phyloP scores from a whole-genome alignment of 2,888 invertebrate genomes.

The Eupelmus urozonus region DNA sequence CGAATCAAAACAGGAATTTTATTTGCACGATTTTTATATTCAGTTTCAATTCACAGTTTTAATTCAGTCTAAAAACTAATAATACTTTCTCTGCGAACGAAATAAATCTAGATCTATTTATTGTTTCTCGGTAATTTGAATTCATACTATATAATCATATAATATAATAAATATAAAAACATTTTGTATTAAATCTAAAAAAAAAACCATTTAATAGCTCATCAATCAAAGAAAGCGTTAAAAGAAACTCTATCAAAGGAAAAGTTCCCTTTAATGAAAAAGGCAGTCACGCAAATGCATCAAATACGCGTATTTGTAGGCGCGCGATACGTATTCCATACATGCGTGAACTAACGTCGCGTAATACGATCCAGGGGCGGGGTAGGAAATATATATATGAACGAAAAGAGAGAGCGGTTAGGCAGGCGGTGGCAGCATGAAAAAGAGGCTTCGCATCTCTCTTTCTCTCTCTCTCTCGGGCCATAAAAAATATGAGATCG shows the following conservation, averaged over 20 bases:
- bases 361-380: conserved; percentile 58
- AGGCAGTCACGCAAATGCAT: conserved; percentile 4
- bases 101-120: too few species aligned
- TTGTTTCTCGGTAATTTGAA: too few species aligned
- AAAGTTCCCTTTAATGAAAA: conserved; percentile 7
- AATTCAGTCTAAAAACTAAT: too few species aligned
- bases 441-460: conserved; percentile 55
- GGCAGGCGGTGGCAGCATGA: conserved; percentile 42
- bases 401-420: conserved; percentile 1
- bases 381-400: conserved; percentile 43
- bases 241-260: not conserved
- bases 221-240: not conserved
- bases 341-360: conserved; percentile 35
- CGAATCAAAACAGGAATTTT: not conserved
- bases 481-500: conserved; percentile 65
- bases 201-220: too few species aligned
- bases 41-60: too few species aligned
- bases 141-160: too few species aligned
- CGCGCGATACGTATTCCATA: conserved; percentile 50
- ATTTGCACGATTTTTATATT: too few species aligned
- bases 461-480: too few species aligned
- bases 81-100: too few species aligned
- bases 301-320: conserved; percentile 33
- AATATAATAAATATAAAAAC: too few species aligned
- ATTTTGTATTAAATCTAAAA: too few species aligned